A percentile compares a stretch with the other conserved stretches of the same genome.
Conservation (phyloP, 1,140 invertebrate genomes). For the Trichoplusia ni region DNA sequence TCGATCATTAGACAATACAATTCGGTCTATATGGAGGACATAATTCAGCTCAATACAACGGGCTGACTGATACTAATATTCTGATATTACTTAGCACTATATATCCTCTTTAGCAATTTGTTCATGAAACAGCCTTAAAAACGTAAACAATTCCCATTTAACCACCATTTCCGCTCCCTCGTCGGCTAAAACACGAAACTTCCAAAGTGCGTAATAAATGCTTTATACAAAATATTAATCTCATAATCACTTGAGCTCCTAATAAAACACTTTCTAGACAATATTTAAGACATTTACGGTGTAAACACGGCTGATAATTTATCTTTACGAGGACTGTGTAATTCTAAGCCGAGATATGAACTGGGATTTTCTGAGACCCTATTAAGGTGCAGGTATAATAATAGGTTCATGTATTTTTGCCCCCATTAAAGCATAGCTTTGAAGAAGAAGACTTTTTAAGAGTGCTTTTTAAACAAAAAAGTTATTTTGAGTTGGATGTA, state of each 20-base stretch:
- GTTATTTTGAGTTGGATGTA: too few relatives aligned
- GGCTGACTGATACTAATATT: too few relatives aligned
- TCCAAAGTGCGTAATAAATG: neutral
- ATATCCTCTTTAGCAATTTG: too few relatives aligned
- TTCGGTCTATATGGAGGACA: too few relatives aligned
- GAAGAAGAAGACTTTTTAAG: too few relatives aligned
- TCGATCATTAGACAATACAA: too few relatives aligned
- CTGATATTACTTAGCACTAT: too few relatives aligned
- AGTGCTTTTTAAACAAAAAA: too few relatives aligned
- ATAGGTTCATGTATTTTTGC: neutral
- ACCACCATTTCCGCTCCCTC: neutral
- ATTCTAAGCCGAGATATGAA: constrained; percentile 21
- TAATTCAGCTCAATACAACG: too few relatives aligned
- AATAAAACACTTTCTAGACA: neutral
- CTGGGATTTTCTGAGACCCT: constrained; percentile 14
- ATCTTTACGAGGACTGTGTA: constrained; percentile 26
- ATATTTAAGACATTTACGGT: constrained; percentile 14
- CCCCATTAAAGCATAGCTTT: too few relatives aligned
- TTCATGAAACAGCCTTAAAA: too few relatives aligned
- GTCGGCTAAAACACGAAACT: neutral
- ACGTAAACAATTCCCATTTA: too few relatives aligned
- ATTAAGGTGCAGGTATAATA: neutral
- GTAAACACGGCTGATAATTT: constrained; percentile 18
- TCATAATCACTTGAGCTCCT: constrained; percentile 5
- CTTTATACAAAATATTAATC: constrained; percentile 3